These are phyloP conservation scores for Kryptopterus vitreolus DNA, from an alignment of 2,797 vertebrate genomes.

Conservation along the genomic window DNA sequence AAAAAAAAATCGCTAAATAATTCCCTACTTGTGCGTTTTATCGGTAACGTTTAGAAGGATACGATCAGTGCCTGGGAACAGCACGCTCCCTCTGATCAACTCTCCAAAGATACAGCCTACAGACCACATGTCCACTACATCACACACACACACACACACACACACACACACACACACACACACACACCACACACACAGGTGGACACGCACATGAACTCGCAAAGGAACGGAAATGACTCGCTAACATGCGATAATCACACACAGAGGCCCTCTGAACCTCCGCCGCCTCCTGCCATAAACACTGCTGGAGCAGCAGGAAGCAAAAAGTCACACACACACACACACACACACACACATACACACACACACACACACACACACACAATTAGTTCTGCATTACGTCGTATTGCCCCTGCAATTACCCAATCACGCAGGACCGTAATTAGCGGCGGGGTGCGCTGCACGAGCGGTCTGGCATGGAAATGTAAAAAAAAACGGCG, in stretches of 20 bases:
- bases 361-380: background rate
- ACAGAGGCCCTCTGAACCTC: background rate
- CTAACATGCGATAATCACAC: background rate
- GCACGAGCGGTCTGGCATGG: background rate
- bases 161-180: constrained; percentile 45
- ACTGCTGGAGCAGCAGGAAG: background rate
- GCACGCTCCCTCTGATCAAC: constrained; percentile 97
- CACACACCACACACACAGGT: constrained; percentile 27
- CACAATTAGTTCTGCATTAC: constrained; percentile 17
- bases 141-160: constrained; percentile 39
- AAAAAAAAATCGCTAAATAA: background rate
- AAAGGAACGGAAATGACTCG: constrained; percentile 21
- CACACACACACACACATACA: background rate
- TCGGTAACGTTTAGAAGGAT: constrained; percentile 78
- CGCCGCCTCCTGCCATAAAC: background rate
- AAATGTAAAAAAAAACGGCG: background rate
- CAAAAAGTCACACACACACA: background rate
- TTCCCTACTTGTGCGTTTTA: background rate
- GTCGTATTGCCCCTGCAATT: constrained; percentile 14
- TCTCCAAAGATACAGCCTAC: constrained; percentile 99
- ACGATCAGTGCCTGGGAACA: constrained; percentile 98
- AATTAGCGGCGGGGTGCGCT: background rate
- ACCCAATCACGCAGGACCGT: background rate
- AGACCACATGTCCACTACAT: constrained; percentile 98
- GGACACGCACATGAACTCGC: background rate